Evolutionary conservation across 92 coral and sea anemone genomes (phyloP).

Genomic region (Isaurus tuberculatus): DNA sequence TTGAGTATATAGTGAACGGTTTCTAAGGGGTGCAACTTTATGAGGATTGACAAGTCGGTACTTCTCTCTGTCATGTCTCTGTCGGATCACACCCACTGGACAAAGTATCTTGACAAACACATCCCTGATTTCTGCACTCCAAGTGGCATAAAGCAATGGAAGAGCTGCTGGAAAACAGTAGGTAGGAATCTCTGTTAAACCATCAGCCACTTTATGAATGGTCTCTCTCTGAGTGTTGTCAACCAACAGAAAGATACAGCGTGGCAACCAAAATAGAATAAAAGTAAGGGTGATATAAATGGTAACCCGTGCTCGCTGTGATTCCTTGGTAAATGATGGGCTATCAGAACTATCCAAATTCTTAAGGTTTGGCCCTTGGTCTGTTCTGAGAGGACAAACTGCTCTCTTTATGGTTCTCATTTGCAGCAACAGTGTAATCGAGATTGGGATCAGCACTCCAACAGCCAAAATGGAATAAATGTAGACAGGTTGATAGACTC

Average conservation of each 20-base stretch:
- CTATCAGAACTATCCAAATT: constrained; percentile 77
- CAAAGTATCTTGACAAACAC: constrained; percentile 74
- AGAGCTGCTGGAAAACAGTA: constrained; percentile 87
- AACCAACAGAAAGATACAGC: constrained; percentile 81
- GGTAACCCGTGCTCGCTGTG: constrained; percentile 76
- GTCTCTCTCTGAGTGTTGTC: constrained; percentile 80
- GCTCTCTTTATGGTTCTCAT: constrained; percentile 74
- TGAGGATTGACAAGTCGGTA: constrained; percentile 62
- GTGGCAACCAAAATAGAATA: constrained; percentile 85
- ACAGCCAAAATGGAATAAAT: constrained; percentile 76
- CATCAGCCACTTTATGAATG: constrained; percentile 85
- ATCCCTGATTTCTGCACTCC: constrained; percentile 79
- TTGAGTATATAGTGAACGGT: constrained; percentile 13
- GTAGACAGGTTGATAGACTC: constrained; percentile 67
- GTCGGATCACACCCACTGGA: constrained; percentile 69
- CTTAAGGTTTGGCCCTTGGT: constrained; percentile 65
- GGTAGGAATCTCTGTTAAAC: constrained; percentile 83
- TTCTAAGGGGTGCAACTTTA: constrained; percentile 53
- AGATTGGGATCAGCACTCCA: constrained; percentile 76
- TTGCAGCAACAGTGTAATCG: constrained; percentile 72
- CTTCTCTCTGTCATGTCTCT: constrained; percentile 66
- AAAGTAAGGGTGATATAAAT: constrained; percentile 79
- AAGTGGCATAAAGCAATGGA: constrained; percentile 74
- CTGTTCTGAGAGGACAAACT: constrained; percentile 62
- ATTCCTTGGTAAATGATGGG: constrained; percentile 72